Conservation (phyloP, 2,797 vertebrate species). For the Anableps anableps region DNA sequence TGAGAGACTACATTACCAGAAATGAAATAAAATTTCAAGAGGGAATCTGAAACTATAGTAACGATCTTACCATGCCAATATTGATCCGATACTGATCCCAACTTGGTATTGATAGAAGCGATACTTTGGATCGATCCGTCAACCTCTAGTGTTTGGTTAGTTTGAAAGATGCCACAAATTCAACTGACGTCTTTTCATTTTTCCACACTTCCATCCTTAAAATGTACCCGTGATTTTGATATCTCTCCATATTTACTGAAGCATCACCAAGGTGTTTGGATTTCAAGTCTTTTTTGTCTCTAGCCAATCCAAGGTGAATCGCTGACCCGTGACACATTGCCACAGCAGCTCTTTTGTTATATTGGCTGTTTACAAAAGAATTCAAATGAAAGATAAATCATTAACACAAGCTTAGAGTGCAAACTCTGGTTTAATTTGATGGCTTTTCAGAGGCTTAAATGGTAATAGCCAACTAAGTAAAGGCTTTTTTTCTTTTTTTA, state of each 20-base stretch:
- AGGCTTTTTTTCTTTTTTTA: not conserved
- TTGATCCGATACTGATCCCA: too few species aligned
- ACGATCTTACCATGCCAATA: too few species aligned
- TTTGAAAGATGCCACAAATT: too few species aligned
- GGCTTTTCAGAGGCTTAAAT: not conserved
- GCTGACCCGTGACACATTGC: not conserved
- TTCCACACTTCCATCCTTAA: not conserved
- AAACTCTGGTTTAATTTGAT: constrained; percentile 3
- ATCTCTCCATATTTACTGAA: not conserved
- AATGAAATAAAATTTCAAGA: too few species aligned
- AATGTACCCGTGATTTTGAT: not conserved
- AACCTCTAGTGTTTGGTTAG: too few species aligned
- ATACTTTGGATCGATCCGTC: too few species aligned
- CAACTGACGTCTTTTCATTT: not conserved
- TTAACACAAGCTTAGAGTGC: not conserved
- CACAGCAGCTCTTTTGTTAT: not conserved
- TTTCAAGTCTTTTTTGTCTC: not conserved
- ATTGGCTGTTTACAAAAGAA: not conserved
- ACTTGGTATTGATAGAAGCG: too few species aligned
- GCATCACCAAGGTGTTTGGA: not conserved
- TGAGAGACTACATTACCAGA: too few species aligned
- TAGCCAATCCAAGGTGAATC: constrained; percentile 15
- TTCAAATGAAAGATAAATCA: constrained; percentile 1
- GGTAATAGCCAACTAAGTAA: not conserved
- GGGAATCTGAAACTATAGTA: too few species aligned